Evolutionary conservation across 92 coral and sea anemone species (phyloP).

Genomic region (Parazoanthus swiftii): DNA sequence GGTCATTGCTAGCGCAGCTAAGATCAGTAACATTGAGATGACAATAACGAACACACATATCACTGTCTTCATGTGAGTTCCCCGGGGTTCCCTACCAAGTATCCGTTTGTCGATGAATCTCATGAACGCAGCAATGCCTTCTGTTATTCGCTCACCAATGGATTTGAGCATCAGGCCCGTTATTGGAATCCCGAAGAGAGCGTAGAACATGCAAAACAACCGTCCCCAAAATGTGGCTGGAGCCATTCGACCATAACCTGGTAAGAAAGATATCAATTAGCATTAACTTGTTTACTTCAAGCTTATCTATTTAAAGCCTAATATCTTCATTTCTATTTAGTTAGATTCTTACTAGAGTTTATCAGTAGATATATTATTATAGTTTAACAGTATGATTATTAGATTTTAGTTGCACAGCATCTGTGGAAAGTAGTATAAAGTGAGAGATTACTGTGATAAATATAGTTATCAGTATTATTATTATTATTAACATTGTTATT

Average conservation of each 20-base stretch:
- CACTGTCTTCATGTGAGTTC: slow-evolving; percentile 82
- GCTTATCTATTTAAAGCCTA: no score
- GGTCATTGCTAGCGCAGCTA: slow-evolving; percentile 86
- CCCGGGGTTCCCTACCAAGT: slow-evolving; percentile 76
- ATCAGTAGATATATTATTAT: no score
- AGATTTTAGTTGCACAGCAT: no score
- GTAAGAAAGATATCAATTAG: neutral
- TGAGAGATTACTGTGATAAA: no score
- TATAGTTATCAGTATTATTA: no score
- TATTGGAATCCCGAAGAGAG: slow-evolving; percentile 97
- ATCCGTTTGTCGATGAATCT: slow-evolving; percentile 71
- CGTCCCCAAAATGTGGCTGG: slow-evolving; percentile 97
- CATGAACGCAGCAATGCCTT: slow-evolving; percentile 80
- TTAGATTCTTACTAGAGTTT: no score
- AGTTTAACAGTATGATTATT: no score
- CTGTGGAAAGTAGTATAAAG: no score
- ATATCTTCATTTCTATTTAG: no score
- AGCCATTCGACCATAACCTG: slow-evolving; percentile 97
- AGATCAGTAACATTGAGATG: slow-evolving; percentile 65
- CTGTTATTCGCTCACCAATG: slow-evolving; percentile 96
- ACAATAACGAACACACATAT: slow-evolving; percentile 81
- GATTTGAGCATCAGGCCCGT: slow-evolving; percentile 98
- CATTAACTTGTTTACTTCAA: no score
- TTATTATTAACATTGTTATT: no score
- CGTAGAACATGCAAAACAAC: slow-evolving; percentile 91